These are phyloP conservation scores for Eristalis tenax DNA, from an alignment of 2,888 invertebrate species.

Conservation along the genomic window DNA sequence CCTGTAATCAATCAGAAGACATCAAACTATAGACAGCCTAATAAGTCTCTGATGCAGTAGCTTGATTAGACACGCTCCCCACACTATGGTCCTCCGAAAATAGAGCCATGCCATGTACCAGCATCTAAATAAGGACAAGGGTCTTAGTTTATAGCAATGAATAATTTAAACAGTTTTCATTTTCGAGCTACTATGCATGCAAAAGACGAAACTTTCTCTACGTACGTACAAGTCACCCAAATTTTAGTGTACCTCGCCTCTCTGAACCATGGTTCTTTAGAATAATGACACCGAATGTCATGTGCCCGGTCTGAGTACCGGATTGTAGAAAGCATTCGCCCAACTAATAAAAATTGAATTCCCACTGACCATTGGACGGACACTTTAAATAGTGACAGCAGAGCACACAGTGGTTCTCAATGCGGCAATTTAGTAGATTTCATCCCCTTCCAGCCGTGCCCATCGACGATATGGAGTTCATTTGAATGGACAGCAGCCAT, in stretches of 20 bases:
- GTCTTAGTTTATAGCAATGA: constrained; percentile 51
- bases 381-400: constrained; percentile 62
- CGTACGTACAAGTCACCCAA: constrained; percentile 39
- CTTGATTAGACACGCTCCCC: constrained; percentile 11
- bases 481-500: constrained; percentile 69
- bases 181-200: constrained; percentile 27
- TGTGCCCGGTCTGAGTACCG: not conserved
- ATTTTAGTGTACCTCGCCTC: constrained; percentile 1
- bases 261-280: constrained; percentile 3
- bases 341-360: constrained; percentile 69
- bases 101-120: constrained; percentile 17
- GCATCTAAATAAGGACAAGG: constrained; percentile 17
- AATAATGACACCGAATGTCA: constrained; percentile 8
- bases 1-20: constrained; percentile 31
- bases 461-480: constrained; percentile 56
- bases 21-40: constrained; percentile 1
- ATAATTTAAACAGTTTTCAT: constrained; percentile 59
- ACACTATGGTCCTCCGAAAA: not conserved
- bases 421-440: constrained; percentile 66
- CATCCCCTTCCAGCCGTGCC: constrained; percentile 11
- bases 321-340: constrained; percentile 45
- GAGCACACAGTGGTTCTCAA: constrained; percentile 52
- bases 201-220: constrained; percentile 55
- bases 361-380: constrained; percentile 62
- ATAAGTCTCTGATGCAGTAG: not conserved